Evolutionary conservation across 2,797 vertebrate species (phyloP), one percentile per base, ranked within the genome.

Genomic region (Gastrophryne carolinensis): DNA sequence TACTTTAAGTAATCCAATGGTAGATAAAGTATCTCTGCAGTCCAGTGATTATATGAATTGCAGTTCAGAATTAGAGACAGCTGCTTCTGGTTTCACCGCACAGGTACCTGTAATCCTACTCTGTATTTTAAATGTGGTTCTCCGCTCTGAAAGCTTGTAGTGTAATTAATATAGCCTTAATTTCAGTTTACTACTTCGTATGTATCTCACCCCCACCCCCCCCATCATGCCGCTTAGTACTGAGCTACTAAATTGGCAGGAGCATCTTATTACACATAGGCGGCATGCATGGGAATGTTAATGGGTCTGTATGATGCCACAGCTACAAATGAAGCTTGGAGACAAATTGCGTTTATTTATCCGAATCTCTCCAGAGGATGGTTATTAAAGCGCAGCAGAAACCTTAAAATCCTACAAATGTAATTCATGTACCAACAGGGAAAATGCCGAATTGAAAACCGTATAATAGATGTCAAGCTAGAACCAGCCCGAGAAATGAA

Each of bases 271-370:
- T 67, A 57, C 72, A 67, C 53, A 60, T 75, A 57, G 53, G 53
- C 62, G 35, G 34, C 26, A 35, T 53, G 66, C 67, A 70, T 56
- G 39, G 66, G 66, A 76, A 76, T 76, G 66, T 76, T 76, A 76
- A 76, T 76, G 47, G 74, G 47, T 56, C 47, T 67, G 49, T 76
- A 63, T 62, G 56, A 56, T 63, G 49, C 56, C 17, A 44, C 52
- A 54, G 64, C 54, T 69, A 54, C 62, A 68, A 69, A 76, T 77
- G 74, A 77, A 77, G 74, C 74, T 77, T 77, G 74, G 74, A 77
- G 74, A 77, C 74, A 77, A 77, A 77, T 77, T 77, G 74, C 34
- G 74, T 77, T 77, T 77, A 77, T 77, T 77, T 77, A 77, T 77
- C 74, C 29, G 74, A 77, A 64, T 66, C 47, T 77, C 74, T 77